Evolutionary conservation across 2,113 vertebrate species (phyloP).

Genomic region (Picathartes gymnocephalus): DNA sequence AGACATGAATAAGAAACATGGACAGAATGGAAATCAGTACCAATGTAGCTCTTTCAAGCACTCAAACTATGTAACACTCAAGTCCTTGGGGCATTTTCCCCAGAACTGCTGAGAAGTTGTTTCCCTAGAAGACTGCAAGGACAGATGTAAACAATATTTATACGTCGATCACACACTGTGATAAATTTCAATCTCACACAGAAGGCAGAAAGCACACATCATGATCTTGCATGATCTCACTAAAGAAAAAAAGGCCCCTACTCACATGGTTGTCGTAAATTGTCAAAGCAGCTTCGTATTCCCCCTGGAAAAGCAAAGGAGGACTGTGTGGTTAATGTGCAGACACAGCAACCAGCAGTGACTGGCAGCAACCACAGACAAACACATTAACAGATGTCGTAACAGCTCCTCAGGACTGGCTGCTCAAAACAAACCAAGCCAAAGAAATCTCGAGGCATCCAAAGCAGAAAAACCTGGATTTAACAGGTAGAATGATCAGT

Average conservation of each 20-base stretch:
- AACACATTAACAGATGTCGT: neutral
- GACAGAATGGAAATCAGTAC: neutral
- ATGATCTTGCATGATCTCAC: neutral
- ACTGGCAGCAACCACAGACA: neutral
- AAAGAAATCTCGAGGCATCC: neutral
- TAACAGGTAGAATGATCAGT: neutral
- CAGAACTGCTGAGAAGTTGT: neutral
- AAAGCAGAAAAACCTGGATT: neutral
- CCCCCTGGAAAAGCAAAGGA: constrained; percentile 75
- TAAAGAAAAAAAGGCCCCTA: neutral
- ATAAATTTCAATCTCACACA: neutral
- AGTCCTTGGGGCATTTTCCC: neutral
- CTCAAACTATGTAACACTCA: rapidly evolving
- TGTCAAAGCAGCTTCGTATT: constrained; percentile 87
- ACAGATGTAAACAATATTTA: neutral
- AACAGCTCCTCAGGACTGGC: neutral
- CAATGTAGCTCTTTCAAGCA: neutral
- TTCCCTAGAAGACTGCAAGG: neutral
- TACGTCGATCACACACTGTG: neutral
- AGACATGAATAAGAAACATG: neutral
- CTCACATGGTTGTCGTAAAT: constrained; percentile 88
- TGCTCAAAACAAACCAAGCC: neutral
- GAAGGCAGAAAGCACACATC: neutral
- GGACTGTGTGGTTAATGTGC: neutral
- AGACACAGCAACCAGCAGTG: neutral